A percentile compares a stretch with the other conserved stretches of the same genome.
phyloP scores from a whole-genome alignment of 1,140 invertebrate species.

The Heliconius eleuchia region DNA sequence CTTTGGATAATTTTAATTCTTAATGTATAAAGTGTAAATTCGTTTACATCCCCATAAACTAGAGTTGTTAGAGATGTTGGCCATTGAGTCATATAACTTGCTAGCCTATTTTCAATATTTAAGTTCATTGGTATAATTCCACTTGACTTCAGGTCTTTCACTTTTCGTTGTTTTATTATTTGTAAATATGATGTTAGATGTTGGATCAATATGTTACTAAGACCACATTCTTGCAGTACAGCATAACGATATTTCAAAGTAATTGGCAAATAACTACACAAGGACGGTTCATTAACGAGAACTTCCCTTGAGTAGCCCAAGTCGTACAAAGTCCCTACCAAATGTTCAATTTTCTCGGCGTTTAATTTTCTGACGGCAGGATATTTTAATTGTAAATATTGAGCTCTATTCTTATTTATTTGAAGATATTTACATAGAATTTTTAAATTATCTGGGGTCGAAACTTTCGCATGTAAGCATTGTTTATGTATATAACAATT shows the following conservation, averaged over 20 bases:
- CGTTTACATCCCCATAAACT: conserved; percentile 54
- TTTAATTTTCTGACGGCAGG: conserved; percentile 59
- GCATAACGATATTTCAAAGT: conserved; percentile 64
- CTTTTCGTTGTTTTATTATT: conserved; percentile 61
- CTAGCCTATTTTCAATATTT: conserved; percentile 73
- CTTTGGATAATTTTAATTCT: conserved; percentile 69
- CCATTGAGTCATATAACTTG: conserved; percentile 64
- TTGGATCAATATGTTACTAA: conserved; percentile 49
- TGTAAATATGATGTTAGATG: conserved; percentile 59
- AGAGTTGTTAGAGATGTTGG: conserved; percentile 67
- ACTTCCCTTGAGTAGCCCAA: conserved; percentile 54
- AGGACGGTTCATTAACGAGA: conserved; percentile 56
- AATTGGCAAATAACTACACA: conserved; percentile 64
- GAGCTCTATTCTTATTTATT: conserved; percentile 55
- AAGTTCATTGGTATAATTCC: conserved; percentile 49
- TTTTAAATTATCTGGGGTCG: conserved; percentile 40
- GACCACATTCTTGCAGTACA: conserved; percentile 71
- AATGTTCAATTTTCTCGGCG: conserved; percentile 45
- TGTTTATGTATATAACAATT: not conserved
- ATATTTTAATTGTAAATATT: conserved; percentile 62
- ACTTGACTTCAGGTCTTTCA: conserved; percentile 64
- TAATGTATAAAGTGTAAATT: conserved; percentile 59
- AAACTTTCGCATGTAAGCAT: conserved; percentile 26
- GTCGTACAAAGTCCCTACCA: conserved; percentile 52
- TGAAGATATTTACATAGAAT: conserved; percentile 58